Base-by-base conservation (phyloP, 2,797 vertebrate genomes). In the Falco naumanni region DNA sequence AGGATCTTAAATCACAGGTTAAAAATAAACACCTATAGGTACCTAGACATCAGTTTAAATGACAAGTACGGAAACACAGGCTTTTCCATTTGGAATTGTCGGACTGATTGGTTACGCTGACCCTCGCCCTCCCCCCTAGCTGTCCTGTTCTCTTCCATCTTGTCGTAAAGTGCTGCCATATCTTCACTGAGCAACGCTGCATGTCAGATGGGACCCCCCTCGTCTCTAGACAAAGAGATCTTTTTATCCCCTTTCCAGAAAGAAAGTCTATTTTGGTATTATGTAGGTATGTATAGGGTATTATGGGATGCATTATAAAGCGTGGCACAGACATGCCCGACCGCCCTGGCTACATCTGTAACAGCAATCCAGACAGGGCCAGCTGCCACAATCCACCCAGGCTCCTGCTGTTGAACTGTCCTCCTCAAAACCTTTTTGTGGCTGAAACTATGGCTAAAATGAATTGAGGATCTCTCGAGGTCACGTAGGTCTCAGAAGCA, bases 231-330 rank as follows among this genome's bases (percentile, higher is more conserved):
- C 21, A 68, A 21, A 60, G 33, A 45, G 48, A 16, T 28, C 13
- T 45, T 74, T 89, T 69, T 9, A 54, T 6, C n/a, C 28, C 8
- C 31, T 56, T n/a, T 21, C 76, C 18, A 51, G 31, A 29, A 81
- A 50, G 6, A 45, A 56, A 45, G 41, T 9, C 71, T 8, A 1
- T 70, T 86, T 61, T 47, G 71, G 45, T 13, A 8, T 12, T 5
- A 13, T 1, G 19, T 3, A 12, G 60, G 29, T 11, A 9, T 16
- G 5, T 2, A 6, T 0, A 2, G 5, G 54, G 57, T 21, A 3
- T 39, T 7, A 6, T 2, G 37, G 69, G 83, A 68, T 60, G 45
- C 33, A 10, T 28, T 29, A 22, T 57, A 70, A 57, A 33, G 50
- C 51, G 20, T 1, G 25, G 70, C 53, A 59, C 20, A 10, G 26